phyloP scores from a whole-genome alignment of 2,888 invertebrate species.

The Agrochola litura region DNA sequence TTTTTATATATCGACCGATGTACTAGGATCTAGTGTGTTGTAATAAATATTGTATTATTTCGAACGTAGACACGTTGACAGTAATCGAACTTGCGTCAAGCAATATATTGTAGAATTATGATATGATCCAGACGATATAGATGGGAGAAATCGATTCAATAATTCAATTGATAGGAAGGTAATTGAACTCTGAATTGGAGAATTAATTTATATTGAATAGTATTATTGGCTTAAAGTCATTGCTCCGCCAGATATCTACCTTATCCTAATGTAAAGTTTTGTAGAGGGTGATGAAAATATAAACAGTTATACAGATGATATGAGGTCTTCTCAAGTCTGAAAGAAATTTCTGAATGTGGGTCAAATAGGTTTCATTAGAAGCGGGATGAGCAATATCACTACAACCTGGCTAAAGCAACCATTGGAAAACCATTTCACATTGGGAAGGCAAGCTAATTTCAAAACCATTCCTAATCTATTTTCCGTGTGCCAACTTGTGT shows the following conservation, averaged over 20 bases:
- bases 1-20: slow-evolving; percentile 61
- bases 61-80: slow-evolving; percentile 35
- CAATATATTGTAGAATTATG: slow-evolving; percentile 12
- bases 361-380: no score
- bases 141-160: slow-evolving; percentile 35
- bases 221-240: slow-evolving; percentile 19
- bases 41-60: slow-evolving; percentile 45
- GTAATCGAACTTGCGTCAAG: slow-evolving; percentile 16
- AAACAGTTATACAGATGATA: background rate
- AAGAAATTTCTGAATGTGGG: background rate
- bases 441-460: no score
- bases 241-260: slow-evolving; percentile 22
- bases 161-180: slow-evolving; percentile 53
- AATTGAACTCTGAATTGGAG: slow-evolving; percentile 57
- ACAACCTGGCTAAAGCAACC: no score
- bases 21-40: slow-evolving; percentile 33
- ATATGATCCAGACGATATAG: slow-evolving; percentile 44
- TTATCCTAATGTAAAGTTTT: slow-evolving; percentile 1
- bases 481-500: no score
- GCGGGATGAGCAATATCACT: no score
- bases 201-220: slow-evolving; percentile 23
- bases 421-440: no score
- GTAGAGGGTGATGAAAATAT: background rate
- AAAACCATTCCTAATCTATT: no score
- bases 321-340: background rate